Conservation (phyloP, 2,113 vertebrate species). For the Gobio gobio region DNA sequence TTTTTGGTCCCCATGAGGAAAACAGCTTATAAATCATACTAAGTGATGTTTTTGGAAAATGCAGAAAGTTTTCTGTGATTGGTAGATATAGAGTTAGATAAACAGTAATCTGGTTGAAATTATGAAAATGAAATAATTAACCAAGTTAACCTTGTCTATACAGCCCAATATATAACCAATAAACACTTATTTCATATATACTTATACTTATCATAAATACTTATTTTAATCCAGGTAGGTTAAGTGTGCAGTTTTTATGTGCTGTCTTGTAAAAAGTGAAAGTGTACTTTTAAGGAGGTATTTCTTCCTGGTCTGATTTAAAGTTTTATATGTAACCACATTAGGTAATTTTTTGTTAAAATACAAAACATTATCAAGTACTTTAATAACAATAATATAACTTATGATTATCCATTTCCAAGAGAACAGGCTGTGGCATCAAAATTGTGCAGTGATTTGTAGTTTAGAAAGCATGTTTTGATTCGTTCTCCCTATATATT, state of each 20-base stretch:
- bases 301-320: neutral
- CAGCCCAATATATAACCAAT: constrained; percentile 4
- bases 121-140: neutral
- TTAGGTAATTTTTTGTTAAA: too few relatives aligned
- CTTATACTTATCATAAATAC: too few relatives aligned
- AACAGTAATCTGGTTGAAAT: too few relatives aligned
- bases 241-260: constrained; percentile 6
- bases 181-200: constrained; percentile 35
- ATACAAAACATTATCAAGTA: neutral
- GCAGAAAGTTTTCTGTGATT: too few relatives aligned
- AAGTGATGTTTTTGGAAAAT: too few relatives aligned
- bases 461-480: constrained; percentile 4
- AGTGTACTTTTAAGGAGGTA: neutral
- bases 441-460: neutral
- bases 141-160: neutral
- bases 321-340: too few relatives aligned
- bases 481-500: neutral
- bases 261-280: neutral
- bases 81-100: too few relatives aligned
- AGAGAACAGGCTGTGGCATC: neutral
- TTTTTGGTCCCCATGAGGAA: too few relatives aligned
- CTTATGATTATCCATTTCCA: neutral
- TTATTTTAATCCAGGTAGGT: constrained; percentile 1
- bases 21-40: too few relatives aligned
- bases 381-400: neutral